phyloP scores from a whole-genome alignment of 2,888 invertebrate genomes.

The Pseudococcus viburni region DNA sequence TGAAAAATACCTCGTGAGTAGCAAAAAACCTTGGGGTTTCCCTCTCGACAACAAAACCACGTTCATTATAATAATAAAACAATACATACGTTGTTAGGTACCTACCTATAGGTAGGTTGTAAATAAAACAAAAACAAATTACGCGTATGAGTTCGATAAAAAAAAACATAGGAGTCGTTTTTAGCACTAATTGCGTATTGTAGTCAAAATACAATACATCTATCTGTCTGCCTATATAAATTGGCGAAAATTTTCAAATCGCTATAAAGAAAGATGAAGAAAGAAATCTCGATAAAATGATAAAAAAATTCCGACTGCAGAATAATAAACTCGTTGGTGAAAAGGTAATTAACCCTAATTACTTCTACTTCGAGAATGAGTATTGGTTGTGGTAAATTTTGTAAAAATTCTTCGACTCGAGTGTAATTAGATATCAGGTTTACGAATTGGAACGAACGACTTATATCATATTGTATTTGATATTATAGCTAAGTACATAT shows the following conservation, averaged over 20 bases:
- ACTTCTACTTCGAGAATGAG: not conserved
- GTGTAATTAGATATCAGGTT: not conserved
- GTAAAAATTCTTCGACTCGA: not conserved
- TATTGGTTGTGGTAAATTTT: not conserved
- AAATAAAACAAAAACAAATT: not conserved
- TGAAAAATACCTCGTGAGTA: no score
- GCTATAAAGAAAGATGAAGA: not conserved
- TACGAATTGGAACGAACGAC: not conserved
- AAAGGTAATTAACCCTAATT: not conserved
- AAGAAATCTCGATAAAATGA: constrained; percentile 1
- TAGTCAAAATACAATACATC: not conserved
- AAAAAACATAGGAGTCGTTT: not conserved
- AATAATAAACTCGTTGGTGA: not conserved
- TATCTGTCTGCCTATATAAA: not conserved
- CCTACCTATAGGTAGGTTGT: not conserved
- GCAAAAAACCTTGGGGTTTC: no score
- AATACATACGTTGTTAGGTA: no score
- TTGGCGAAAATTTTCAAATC: not conserved
- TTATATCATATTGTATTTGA: not conserved
- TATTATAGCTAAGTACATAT: not conserved
- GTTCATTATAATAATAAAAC: no score
- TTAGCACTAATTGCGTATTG: not conserved
- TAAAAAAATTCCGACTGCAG: not conserved
- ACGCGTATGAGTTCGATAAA: not conserved
- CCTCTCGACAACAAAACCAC: no score